Conservation (phyloP, 2,113 vertebrate species). For the Raja brachyura region DNA sequence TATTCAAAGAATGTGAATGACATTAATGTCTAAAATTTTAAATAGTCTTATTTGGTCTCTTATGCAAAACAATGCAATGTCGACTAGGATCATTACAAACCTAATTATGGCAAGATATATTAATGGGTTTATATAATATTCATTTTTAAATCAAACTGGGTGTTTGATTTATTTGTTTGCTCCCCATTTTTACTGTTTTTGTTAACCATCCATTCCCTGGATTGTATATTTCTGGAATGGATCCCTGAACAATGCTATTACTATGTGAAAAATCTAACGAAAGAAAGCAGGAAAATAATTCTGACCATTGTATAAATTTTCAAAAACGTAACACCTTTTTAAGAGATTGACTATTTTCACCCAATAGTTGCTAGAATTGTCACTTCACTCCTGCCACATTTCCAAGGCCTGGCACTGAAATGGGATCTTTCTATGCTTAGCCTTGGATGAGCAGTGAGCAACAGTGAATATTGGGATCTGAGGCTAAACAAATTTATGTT, state of each 20-base stretch:
- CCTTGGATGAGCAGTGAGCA: slow-evolving; percentile 31
- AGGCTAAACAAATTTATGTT: slow-evolving; percentile 37
- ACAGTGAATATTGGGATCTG: slow-evolving; percentile 16
- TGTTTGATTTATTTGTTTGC: neutral
- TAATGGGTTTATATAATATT: neutral
- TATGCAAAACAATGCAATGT: neutral
- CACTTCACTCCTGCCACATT: slow-evolving; percentile 28
- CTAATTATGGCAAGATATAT: neutral
- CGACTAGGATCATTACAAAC: neutral
- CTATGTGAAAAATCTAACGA: neutral
- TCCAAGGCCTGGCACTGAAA: slow-evolving; percentile 29
- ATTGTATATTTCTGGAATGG: neutral
- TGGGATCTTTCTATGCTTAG: slow-evolving; percentile 33
- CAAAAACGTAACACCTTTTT: neutral
- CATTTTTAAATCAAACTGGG: neutral
- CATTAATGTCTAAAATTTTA: neutral
- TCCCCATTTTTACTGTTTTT: neutral
- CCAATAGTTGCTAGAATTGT: neutral
- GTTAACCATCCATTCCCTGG: neutral
- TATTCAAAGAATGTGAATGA: neutral
- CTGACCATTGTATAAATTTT: neutral
- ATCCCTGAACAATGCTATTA: neutral
- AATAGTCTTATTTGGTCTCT: neutral
- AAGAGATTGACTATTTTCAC: neutral
- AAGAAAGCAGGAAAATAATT: neutral